phyloP scores from a whole-genome alignment of 2,113 vertebrate species.

The Chloroceryle aenea region DNA sequence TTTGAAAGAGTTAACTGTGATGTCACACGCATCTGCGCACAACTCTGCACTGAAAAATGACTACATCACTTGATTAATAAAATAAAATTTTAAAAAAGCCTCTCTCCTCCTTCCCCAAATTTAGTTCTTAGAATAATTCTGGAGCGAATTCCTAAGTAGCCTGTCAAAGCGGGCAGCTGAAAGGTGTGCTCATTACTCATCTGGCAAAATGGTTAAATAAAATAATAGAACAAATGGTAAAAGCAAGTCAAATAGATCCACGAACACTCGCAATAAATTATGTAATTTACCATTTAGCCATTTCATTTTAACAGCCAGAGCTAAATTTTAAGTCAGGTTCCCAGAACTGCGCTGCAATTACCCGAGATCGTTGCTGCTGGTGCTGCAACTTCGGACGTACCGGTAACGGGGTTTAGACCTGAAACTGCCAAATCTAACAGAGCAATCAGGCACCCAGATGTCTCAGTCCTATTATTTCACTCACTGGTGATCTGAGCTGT shows the following conservation, averaged over 20 bases:
- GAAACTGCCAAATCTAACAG: background rate
- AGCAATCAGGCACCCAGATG: constrained; percentile 6
- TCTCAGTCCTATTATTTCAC: constrained; percentile 29
- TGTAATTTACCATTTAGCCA: constrained; percentile 33
- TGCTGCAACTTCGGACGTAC: background rate
- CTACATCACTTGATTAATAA: background rate
- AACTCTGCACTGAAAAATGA: background rate
- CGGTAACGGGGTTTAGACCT: background rate
- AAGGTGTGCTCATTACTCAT: constrained; percentile 24
- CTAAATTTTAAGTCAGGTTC: constrained; percentile 29
- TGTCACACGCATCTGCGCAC: background rate
- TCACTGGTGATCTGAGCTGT: background rate
- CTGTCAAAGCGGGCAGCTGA: background rate
- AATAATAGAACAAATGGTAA: constrained; percentile 34
- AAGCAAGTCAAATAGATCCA: constrained; percentile 49
- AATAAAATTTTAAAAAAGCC: background rate
- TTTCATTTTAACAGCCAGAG: background rate
- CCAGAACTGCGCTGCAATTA: constrained; percentile 33
- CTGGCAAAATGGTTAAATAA: constrained; percentile 19
- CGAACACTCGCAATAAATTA: background rate
- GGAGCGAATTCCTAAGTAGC: background rate
- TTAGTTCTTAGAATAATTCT: background rate
- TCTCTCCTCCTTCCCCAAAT: background rate
- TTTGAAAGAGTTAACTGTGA: background rate
- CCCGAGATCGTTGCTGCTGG: background rate